Conservation (phyloP, 2,113 vertebrate genomes). For the Colius striatus region DNA sequence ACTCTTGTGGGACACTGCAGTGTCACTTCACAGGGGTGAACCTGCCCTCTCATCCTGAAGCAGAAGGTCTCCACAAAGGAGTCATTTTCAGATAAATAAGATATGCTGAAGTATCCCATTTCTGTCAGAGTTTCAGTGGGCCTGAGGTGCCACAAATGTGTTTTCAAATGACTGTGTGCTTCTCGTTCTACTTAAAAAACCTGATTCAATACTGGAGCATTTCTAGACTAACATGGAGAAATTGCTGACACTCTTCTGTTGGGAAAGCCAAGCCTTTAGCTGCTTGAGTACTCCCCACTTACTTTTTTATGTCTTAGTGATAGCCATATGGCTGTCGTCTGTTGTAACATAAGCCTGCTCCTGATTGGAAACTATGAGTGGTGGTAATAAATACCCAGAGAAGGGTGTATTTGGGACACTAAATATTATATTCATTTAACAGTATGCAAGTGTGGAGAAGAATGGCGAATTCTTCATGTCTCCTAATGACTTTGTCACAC, state of each 20-base stretch:
- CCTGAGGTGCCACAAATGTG: background rate
- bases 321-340: background rate
- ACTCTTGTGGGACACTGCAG: background rate
- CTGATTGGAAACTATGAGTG: background rate
- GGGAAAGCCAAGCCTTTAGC: background rate
- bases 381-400: background rate
- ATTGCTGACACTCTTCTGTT: background rate
- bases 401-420: background rate
- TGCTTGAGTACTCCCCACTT: background rate
- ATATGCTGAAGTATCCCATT: background rate
- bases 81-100: background rate
- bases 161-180: background rate
- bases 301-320: background rate
- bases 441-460: conserved; percentile 89
- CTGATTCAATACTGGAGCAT: accelerated
- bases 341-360: background rate
- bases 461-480: conserved; percentile 88
- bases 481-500: conserved; percentile 84
- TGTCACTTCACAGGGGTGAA: background rate
- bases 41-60: background rate
- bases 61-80: background rate
- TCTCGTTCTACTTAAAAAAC: background rate
- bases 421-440: conserved; percentile 34
- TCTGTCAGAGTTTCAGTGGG: background rate
- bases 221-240: background rate